Percentiles rank a stretch among this genome's conserved stretches.
phyloP scores from a whole-genome alignment of 2,797 vertebrate genomes.

The Rhynchonycteris naso region DNA sequence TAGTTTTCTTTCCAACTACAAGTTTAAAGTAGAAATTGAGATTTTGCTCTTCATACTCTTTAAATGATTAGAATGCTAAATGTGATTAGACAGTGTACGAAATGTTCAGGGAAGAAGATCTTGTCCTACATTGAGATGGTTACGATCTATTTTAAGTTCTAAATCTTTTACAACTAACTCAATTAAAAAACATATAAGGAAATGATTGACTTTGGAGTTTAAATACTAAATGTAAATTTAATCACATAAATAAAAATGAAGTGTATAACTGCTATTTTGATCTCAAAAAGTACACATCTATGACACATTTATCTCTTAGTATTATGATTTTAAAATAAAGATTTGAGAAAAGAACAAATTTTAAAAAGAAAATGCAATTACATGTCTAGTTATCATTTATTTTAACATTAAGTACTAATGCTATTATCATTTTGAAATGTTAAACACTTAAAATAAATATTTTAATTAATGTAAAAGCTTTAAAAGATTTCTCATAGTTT shows the following conservation, averaged over 20 bases:
- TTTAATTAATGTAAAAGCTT: slow-evolving; percentile 36
- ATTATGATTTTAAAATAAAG: neutral
- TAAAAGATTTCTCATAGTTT: slow-evolving; percentile 20
- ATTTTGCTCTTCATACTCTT: neutral
- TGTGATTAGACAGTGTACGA: neutral
- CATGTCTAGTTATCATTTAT: slow-evolving; percentile 24
- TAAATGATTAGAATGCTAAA: neutral
- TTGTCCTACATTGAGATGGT: neutral
- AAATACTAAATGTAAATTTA: neutral
- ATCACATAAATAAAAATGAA: neutral
- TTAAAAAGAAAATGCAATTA: slow-evolving; percentile 47
- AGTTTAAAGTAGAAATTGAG: neutral
- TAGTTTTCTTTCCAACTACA: neutral
- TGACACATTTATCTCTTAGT: neutral
- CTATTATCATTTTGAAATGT: slow-evolving; percentile 56
- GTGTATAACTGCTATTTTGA: neutral
- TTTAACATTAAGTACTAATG: slow-evolving; percentile 42
- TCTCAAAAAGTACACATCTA: neutral
- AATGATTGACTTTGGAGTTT: slow-evolving; percentile 7
- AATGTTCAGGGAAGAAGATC: neutral
- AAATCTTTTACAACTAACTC: neutral
- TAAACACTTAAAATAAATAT: slow-evolving; percentile 62
- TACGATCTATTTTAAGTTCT: neutral
- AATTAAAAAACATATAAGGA: neutral
- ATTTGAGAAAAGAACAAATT: slow-evolving; percentile 6